Conservation (phyloP, 2,888 invertebrate species). For the Athetis lepigone region DNA sequence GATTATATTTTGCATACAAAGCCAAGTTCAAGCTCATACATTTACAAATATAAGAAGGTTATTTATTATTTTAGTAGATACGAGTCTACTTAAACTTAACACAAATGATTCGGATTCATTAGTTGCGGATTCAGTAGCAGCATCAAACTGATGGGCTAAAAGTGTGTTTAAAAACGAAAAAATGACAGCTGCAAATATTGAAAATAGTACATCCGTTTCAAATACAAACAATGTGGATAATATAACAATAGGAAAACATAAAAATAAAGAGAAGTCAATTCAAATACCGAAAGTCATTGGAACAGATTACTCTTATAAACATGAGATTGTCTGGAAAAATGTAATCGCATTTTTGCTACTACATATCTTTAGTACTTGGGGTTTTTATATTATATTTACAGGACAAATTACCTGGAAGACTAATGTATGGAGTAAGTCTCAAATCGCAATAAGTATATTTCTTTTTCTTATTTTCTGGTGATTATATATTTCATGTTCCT, state of each 20-base stretch:
- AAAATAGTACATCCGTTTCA: conserved; percentile 1
- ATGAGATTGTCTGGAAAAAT: conserved; percentile 92
- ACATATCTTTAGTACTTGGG: conserved; percentile 88
- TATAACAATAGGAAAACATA: conserved; percentile 1
- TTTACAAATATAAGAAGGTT: no score
- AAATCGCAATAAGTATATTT: no score
- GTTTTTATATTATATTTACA: conserved; percentile 71
- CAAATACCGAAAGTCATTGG: conserved; percentile 64
- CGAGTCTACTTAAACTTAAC: no score
- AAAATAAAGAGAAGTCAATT: conserved; percentile 4
- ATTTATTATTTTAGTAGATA: no score
- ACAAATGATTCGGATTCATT: no score
- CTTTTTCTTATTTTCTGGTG: no score
- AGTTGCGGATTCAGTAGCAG: no score
- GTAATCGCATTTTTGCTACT: conserved; percentile 90
- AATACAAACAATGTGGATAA: not conserved
- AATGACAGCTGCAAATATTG: conserved; percentile 36
- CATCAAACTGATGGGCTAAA: conserved; percentile 2
- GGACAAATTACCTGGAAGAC: conserved; percentile 69
- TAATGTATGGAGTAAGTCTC: conserved; percentile 75
- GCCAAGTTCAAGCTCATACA: no score
- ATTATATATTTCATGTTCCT: not conserved
- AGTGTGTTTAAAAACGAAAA: conserved; percentile 1
- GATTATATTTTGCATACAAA: no score
- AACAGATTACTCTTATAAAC: conserved; percentile 77